A percentile compares a stretch with the other conserved stretches of the same genome.
Conservation (phyloP, 2,888 invertebrate species). For the Magallana nippona region DNA sequence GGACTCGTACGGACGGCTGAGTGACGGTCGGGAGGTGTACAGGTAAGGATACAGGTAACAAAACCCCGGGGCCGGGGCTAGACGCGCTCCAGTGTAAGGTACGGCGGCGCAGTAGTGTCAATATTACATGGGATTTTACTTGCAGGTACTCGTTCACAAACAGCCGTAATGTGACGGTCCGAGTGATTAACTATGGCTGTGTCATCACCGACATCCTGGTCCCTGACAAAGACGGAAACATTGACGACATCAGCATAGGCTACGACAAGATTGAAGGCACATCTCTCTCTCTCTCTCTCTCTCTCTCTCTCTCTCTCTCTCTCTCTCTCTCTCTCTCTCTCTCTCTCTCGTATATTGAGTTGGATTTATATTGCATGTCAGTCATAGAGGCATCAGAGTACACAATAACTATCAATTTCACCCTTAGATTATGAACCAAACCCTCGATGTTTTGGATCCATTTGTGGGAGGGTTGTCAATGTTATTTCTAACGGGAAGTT, state of each 20-base stretch:
- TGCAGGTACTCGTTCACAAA: conserved; percentile 28
- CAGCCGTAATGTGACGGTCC: conserved; percentile 2
- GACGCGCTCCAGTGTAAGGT: background rate
- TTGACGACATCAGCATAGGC: conserved; percentile 33
- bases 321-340: background rate
- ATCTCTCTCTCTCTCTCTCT: background rate
- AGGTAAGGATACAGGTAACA: background rate
- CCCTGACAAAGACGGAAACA: conserved; percentile 33
- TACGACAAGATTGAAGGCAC: conserved; percentile 12
- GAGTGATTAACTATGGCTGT: conserved; percentile 12
- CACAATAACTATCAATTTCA: too few species aligned
- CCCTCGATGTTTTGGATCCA: background rate
- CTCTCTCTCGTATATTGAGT: too few species aligned
- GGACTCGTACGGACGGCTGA: background rate
- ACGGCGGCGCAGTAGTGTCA: background rate
- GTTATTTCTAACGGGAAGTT: conserved; percentile 26
- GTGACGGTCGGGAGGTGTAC: background rate
- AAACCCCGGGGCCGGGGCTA: background rate
- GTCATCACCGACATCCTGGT: conserved; percentile 27
- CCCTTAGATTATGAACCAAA: conserved; percentile 23
- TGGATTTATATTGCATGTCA: too few species aligned
- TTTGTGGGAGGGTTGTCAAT: conserved; percentile 35
- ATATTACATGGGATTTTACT: background rate
- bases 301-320: background rate
- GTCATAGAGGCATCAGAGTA: too few species aligned